Base-by-base conservation (phyloP, 2,113 vertebrate genomes). In the Labeo catla region DNA sequence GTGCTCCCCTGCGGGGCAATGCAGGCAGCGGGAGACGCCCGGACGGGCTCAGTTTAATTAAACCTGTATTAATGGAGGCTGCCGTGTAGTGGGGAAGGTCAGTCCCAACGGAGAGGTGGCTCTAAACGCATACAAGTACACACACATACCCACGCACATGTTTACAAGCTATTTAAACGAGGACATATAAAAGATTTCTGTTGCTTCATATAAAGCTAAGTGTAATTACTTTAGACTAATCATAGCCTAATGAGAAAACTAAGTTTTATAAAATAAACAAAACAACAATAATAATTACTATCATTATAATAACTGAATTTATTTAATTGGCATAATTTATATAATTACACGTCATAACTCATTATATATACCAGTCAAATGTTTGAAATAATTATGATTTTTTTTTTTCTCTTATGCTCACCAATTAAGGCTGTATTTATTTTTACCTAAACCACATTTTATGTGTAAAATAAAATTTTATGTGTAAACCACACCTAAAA, bases 41-140 rank as follows among this genome's bases (percentile, higher is more conserved):
- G 34, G 89, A 86, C 87, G 89, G 88, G 86, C 83, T 90, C 81
- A 59, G 85, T 90, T 91, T 94, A 93, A 94, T 94, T 94, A 93
- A 92, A 91, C 87, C 87, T 89, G 84, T 87, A 92, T 93, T 92
- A 93, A 94, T 86, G 83, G 89, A 87, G 76, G 86, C 87, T 87
- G 91, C 39, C 21, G 6, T 80, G 57, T 80, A 80, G 3, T 63
- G 77, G 57, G 21, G 36, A 63, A 80, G 93, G 92, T 92, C 92
- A 91, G 89, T 92, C 90, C 90, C 84, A 3, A 63, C 4, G 76
- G 92, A 91, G 89, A 88, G 65, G 76, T 43, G 65, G 10, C 59
- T 78, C n/a, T 50, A 36, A 76, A 84, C 12, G 34, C 23, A 52
- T 8, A 34, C 63, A 84, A 50, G 10, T 10, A 15, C 63, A 16